These are phyloP conservation scores for Trichonephila inaurata DNA, from an alignment of 1,140 invertebrate genomes.

Conservation along the genomic window DNA sequence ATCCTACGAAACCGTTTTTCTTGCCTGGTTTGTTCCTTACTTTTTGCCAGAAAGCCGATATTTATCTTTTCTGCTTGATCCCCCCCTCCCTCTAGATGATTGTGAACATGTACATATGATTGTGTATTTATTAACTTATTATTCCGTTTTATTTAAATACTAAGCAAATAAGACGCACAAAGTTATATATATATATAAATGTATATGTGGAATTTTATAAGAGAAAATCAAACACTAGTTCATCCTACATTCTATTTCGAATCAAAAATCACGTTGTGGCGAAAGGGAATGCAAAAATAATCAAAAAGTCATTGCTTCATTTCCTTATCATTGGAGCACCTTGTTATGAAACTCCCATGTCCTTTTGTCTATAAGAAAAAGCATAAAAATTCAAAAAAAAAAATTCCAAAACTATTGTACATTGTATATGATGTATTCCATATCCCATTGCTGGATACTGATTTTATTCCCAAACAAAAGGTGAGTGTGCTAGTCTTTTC, in stretches of 20 bases:
- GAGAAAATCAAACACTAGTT: constrained; percentile 16
- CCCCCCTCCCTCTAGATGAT: no score
- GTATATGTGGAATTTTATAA: constrained; percentile 24
- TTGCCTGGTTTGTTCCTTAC: no score
- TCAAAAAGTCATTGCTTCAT: constrained; percentile 38
- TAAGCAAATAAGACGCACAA: constrained; percentile 7
- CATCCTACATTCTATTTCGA: constrained; percentile 13
- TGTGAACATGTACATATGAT: no score
- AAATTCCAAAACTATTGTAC: constrained; percentile 62
- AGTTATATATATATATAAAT: neutral
- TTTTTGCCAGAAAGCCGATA: no score
- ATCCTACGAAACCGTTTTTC: no score
- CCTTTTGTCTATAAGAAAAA: constrained; percentile 49
- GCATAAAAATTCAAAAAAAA: constrained; percentile 59
- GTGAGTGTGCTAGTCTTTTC: constrained; percentile 75
- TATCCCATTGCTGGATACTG: constrained; percentile 60
- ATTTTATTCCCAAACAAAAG: constrained; percentile 68
- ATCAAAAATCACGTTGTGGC: neutral
- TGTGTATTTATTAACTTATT: neutral
- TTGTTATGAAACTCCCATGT: constrained; percentile 5
- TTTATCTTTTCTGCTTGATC: no score
- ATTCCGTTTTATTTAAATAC: neutral
- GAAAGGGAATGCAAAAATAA: neutral
- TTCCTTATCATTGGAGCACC: constrained; percentile 46
- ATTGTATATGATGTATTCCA: constrained; percentile 70